Percentiles rank a stretch among this genome's conserved stretches.
phyloP scores from a whole-genome alignment of 2,888 invertebrate species.

The Spialia ferax region DNA sequence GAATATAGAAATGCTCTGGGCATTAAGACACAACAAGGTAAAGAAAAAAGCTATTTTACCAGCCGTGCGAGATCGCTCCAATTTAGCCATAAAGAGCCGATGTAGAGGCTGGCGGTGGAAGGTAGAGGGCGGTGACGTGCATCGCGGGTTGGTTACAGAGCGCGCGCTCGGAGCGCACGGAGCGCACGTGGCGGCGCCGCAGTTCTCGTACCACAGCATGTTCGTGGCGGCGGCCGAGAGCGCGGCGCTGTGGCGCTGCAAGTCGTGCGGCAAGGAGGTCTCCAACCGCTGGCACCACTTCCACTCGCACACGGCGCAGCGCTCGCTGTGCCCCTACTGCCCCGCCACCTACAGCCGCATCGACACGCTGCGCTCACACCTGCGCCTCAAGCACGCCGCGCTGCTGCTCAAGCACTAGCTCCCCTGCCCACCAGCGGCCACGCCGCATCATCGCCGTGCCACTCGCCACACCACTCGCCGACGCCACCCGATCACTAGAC shows the following conservation, averaged over 20 bases:
- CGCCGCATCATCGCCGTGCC: not conserved
- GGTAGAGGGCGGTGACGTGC: slow-evolving; percentile 43
- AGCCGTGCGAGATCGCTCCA: slow-evolving; percentile 31
- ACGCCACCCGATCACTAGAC: slow-evolving; percentile 39
- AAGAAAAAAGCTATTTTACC: slow-evolving; percentile 11
- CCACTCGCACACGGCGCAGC: slow-evolving; percentile 93
- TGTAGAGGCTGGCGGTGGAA: slow-evolving; percentile 40
- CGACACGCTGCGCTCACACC: slow-evolving; percentile 94
- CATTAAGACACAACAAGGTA: not conserved
- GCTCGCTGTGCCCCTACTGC: slow-evolving; percentile 94
- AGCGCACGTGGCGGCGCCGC: slow-evolving; percentile 56
- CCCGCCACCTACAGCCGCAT: slow-evolving; percentile 95
- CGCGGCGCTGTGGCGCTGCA: slow-evolving; percentile 92
- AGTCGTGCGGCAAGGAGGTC: slow-evolving; percentile 94
- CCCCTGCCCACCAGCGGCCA: too few species aligned
- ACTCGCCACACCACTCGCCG: slow-evolving; percentile 24
- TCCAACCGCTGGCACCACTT: slow-evolving; percentile 96
- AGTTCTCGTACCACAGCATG: slow-evolving; percentile 94
- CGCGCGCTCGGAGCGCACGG: slow-evolving; percentile 45
- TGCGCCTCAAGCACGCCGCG: slow-evolving; percentile 91
- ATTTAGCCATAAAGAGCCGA: slow-evolving; percentile 30
- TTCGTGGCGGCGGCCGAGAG: slow-evolving; percentile 91
- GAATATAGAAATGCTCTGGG: slow-evolving; percentile 31
- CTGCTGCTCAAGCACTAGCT: slow-evolving; percentile 78
- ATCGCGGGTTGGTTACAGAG: slow-evolving; percentile 66